Evolutionary conservation across 1,140 invertebrate genomes (phyloP), one percentile per base, ranked within the genome.

Genomic region (Drosophila busckii): DNA sequence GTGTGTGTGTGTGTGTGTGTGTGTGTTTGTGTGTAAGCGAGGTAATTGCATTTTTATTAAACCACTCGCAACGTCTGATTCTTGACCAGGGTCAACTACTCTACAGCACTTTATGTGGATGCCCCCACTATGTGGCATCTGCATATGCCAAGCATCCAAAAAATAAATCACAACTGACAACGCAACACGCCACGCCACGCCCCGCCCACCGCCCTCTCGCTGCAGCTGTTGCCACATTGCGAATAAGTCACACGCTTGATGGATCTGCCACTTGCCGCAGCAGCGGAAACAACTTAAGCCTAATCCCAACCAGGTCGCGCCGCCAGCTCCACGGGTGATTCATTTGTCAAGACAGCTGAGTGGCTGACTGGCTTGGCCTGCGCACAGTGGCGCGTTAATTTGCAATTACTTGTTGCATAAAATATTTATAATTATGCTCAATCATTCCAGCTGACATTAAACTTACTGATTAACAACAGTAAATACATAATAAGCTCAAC

Each of bases 11-110:
- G n/a, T n/a, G n/a, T n/a, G n/a, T n/a, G n/a, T n/a, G n/a, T n/a
- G n/a, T n/a, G n/a, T n/a, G n/a, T n/a, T n/a, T n/a, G n/a, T n/a
- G n/a, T 9, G 10, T 19, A 35, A 28, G 58, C 59, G 32, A 61
- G 46, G 63, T 80, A 71, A 80, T 80, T 80, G 63, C 73, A 80
- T 63, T 80, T n/a, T 80, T 80, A 80, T 80, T 80, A 80, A 80
- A 80, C 73, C 73, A 80, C 73, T 80, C 73, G 55, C 58, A 64
- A 50, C 66, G 50, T 70, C 59, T 50, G 55, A 73, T 80, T 80
- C 75, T 80, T 80, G 73, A 80, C 73, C 73, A 80, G 75, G 73
- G 73, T 80, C 75, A 82, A 80, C 73, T 45, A 52, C 64, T 80
- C 82, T 82, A 50, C 68, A 56, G 44, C 56, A 54, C 16, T 45